Evolutionary conservation across 1,140 invertebrate genomes (phyloP).

Genomic region (Dreissena polymorpha): DNA sequence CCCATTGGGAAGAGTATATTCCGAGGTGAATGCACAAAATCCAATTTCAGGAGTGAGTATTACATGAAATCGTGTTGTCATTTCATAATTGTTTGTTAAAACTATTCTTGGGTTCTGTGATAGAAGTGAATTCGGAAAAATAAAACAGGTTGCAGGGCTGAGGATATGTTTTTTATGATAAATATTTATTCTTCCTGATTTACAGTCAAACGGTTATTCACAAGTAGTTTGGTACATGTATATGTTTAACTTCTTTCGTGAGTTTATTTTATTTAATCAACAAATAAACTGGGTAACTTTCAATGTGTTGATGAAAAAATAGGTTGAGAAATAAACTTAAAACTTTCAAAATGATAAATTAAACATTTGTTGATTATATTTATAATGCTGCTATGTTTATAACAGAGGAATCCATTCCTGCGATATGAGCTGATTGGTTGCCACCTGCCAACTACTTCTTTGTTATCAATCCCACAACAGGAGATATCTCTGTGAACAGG

Average conservation of each 20-base stretch:
- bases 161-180: no score
- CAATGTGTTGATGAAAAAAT: no score
- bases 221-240: constrained; percentile 12
- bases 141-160: no score
- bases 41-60: constrained; percentile 47
- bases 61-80: not conserved
- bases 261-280: constrained; percentile 21
- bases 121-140: no score
- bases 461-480: constrained; percentile 1
- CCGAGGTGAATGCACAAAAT: constrained; percentile 13
- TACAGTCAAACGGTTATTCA: not conserved
- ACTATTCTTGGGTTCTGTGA: no score
- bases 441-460: constrained; percentile 47
- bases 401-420: constrained; percentile 13
- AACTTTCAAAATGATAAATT: no score
- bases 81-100: no score
- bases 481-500: constrained; percentile 35
- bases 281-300: no score
- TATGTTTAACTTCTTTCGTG: not conserved
- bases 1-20: not conserved
- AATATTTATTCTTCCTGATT: no score
- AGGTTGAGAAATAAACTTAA: no score
- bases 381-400: not conserved
- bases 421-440: constrained; percentile 31
- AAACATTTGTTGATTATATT: no score